phyloP scores from a whole-genome alignment of 2,888 invertebrate species.

The Tribolium freemani region DNA sequence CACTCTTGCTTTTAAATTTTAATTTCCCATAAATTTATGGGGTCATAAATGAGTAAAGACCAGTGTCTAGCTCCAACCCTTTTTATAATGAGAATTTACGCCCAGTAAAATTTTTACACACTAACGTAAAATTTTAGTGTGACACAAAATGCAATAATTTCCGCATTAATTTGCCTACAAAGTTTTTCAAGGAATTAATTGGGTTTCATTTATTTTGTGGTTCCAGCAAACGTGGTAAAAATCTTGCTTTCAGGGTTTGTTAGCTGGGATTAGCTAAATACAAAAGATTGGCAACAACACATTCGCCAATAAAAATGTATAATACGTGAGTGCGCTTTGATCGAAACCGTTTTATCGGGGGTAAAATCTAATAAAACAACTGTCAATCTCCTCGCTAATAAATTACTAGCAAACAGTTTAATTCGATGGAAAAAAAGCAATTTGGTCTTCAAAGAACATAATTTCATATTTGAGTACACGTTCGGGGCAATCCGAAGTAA shows the following conservation, averaged over 20 bases:
- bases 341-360: slow-evolving; percentile 11
- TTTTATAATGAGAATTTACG: neutral
- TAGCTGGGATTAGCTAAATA: slow-evolving; percentile 12
- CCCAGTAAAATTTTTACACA: neutral
- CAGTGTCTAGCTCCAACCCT: neutral
- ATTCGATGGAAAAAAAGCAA: slow-evolving; percentile 24
- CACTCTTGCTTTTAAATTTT: neutral
- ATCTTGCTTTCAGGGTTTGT: slow-evolving; percentile 16
- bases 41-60: neutral
- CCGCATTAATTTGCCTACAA: neutral
- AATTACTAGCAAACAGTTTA: slow-evolving; percentile 27
- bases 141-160: neutral
- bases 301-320: slow-evolving; percentile 32
- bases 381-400: slow-evolving; percentile 21
- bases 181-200: too few relatives aligned
- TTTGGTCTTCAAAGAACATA: slow-evolving; percentile 21
- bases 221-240: neutral
- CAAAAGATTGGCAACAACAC: slow-evolving; percentile 30
- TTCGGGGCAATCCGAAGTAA: slow-evolving; percentile 12
- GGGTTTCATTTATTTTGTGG: too few relatives aligned
- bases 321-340: slow-evolving; percentile 23
- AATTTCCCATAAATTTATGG: neutral
- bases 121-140: neutral
- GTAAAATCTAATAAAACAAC: slow-evolving; percentile 25
- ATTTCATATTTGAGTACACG: slow-evolving; percentile 21